Base-by-base conservation (phyloP, 2,113 vertebrate species). In the Caranx ignobilis region DNA sequence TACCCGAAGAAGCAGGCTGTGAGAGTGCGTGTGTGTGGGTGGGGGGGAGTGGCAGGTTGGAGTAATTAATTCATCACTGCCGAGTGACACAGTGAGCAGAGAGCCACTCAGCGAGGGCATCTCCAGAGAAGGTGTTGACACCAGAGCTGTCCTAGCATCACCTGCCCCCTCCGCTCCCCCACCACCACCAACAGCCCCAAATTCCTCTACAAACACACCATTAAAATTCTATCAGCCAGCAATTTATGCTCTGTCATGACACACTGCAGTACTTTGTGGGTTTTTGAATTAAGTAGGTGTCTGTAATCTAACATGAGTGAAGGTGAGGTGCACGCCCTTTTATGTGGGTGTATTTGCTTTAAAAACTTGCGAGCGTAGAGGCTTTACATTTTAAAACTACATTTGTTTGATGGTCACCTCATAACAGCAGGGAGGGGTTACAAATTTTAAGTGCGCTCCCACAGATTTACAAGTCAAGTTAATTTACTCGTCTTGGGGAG, bases 1-100 rank as follows among this genome's bases (percentile, higher is more conserved):
- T 50, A n/a, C 12, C 54, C 60, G 26, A 37, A 16, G 56, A 72
- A 56, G 34, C 55, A 57, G 70, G 65, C 4, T 37, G 35, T 79
- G 77, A 43, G n/a, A n/a, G 67, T 56, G n/a, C 47, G 52, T 61
- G 47, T 21, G 35, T 83, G 71, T 62, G 39, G 2, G 47, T 77
- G 45, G 34, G 47, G 41, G 54, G 56, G 71, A 71, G 71, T 64
- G 73, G 47, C 62, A 66, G 67, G 64, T 74, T 0, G 5, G 15
- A 67, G 63, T 86, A 75, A 90, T 84, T 79, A 77, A 84, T 82
- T 84, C 71, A 82, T 77, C 67, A 41, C 59, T 1, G 55, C 1
- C 2, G 55, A 81, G 75, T 54, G 56, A 57, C 82, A 71, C 71
- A 9, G 71, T 68, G 65, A 72, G 72, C 35, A 43, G 62, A 60